Conservation (phyloP, 1,140 invertebrate genomes). For the Hydropsyche tenuis region DNA sequence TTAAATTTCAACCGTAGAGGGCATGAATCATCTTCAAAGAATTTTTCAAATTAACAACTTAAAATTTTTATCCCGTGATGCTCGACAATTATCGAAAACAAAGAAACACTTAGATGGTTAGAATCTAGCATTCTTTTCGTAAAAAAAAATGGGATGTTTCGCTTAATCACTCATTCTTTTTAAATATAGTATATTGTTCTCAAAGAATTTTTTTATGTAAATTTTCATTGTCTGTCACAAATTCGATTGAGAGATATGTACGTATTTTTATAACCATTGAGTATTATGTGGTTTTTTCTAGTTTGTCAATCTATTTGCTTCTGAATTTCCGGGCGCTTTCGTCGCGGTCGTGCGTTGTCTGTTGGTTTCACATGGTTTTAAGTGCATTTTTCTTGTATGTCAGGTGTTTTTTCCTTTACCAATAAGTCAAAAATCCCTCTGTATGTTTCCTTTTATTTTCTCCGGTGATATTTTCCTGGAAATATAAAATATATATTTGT, state of each 20-base stretch:
- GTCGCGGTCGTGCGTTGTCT: neutral
- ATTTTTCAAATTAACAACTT: slow-evolving; percentile 12
- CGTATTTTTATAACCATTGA: no score
- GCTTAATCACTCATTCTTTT: no score
- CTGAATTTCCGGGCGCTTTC: slow-evolving; percentile 26
- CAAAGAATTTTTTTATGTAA: no score
- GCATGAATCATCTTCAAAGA: neutral
- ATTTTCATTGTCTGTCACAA: neutral
- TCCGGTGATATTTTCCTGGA: neutral
- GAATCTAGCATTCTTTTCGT: no score
- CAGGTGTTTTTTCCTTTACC: slow-evolving; percentile 34
- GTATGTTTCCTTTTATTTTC: slow-evolving; percentile 8
- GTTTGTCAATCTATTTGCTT: neutral
- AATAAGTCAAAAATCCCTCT: slow-evolving; percentile 35
- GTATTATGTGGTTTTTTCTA: no score
- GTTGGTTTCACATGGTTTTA: slow-evolving; percentile 27
- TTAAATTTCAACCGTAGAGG: neutral
- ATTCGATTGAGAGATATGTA: neutral
- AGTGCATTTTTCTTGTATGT: slow-evolving; percentile 33
- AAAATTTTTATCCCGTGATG: slow-evolving; percentile 4
- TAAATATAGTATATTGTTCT: no score
- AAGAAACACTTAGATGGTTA: neutral
- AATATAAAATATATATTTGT: neutral
- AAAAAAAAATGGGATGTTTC: no score
- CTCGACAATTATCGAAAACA: slow-evolving; percentile 10